Conservation (phyloP, 2,888 invertebrate species). For the Encarsia formosa region DNA sequence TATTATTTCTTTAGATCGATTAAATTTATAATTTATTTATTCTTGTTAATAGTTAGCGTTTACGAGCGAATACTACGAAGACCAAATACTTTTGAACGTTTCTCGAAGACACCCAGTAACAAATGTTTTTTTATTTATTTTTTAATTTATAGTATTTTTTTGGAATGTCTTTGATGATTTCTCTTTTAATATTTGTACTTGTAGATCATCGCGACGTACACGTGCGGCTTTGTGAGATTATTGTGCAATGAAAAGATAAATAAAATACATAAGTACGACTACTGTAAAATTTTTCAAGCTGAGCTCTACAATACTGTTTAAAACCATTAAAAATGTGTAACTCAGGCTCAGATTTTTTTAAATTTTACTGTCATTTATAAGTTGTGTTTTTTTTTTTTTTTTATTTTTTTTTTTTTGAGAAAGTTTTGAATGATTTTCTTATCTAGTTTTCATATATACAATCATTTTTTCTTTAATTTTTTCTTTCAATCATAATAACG, state of each 20-base stretch:
- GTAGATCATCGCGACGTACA: slow-evolving; percentile 15
- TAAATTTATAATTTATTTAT: slow-evolving; percentile 2
- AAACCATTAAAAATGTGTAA: slow-evolving; percentile 35
- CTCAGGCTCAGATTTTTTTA: too few species aligned
- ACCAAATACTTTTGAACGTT: slow-evolving; percentile 11
- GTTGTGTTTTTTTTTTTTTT: slow-evolving; percentile 8
- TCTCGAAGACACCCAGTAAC: too few species aligned
- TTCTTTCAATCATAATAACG: slow-evolving; percentile 22
- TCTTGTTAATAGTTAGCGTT: neutral
- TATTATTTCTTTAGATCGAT: slow-evolving; percentile 12
- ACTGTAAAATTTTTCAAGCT: slow-evolving; percentile 37
- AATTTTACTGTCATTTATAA: too few species aligned
- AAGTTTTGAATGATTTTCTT: slow-evolving; percentile 20
- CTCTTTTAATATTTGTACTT: slow-evolving; percentile 24
- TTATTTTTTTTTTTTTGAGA: slow-evolving; percentile 18
- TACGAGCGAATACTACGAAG: slow-evolving; percentile 8
- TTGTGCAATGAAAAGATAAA: slow-evolving; percentile 37
- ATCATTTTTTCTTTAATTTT: slow-evolving; percentile 16
- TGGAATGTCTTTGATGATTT: slow-evolving; percentile 15
- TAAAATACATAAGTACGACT: slow-evolving; percentile 28
- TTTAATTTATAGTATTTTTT: slow-evolving; percentile 8
- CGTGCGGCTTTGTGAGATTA: slow-evolving; percentile 20
- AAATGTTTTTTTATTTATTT: neutral
- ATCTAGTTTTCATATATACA: slow-evolving; percentile 25
- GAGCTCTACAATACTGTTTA: slow-evolving; percentile 36